Percentiles rank a stretch among this genome's conserved stretches.
phyloP scores from a whole-genome alignment of 2,797 vertebrate genomes.

The Apodemus agrarius region DNA sequence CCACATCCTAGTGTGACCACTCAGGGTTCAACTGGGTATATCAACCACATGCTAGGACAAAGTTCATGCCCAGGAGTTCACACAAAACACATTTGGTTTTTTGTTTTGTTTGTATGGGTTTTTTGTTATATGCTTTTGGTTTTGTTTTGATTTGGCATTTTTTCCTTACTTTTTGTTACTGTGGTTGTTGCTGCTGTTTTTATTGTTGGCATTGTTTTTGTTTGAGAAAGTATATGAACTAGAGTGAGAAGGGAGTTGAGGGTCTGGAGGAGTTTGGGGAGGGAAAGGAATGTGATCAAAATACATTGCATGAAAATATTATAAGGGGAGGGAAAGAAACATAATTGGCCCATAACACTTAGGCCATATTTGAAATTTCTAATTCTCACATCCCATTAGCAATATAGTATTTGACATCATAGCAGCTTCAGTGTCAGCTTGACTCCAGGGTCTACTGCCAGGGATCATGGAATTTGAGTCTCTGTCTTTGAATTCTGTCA shows the following conservation, averaged over 20 bases:
- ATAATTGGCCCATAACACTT: not conserved
- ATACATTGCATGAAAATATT: not conserved
- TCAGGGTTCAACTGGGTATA: not conserved
- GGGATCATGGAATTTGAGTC: not conserved
- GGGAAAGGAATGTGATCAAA: not conserved
- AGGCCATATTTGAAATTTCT: not conserved
- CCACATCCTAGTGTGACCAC: not conserved
- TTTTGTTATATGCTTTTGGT: not conserved
- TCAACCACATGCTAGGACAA: not conserved
- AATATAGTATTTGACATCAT: not conserved
- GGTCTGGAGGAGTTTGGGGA: not conserved
- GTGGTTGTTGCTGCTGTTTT: not conserved
- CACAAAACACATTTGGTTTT: not conserved
- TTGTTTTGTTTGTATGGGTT: not conserved
- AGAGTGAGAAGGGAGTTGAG: not conserved
- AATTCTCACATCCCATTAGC: not conserved
- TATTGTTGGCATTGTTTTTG: not conserved
- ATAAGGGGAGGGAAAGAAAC: too few species aligned
- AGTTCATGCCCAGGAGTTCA: not conserved
- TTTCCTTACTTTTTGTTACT: not conserved
- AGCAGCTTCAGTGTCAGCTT: too few species aligned
- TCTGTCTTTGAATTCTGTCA: not conserved
- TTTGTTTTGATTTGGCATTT: not conserved
- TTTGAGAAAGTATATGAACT: not conserved
- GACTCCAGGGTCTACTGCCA: not conserved